Evolutionary conservation across 1,140 invertebrate species (phyloP).

Genomic region (Cydia splendana): DNA sequence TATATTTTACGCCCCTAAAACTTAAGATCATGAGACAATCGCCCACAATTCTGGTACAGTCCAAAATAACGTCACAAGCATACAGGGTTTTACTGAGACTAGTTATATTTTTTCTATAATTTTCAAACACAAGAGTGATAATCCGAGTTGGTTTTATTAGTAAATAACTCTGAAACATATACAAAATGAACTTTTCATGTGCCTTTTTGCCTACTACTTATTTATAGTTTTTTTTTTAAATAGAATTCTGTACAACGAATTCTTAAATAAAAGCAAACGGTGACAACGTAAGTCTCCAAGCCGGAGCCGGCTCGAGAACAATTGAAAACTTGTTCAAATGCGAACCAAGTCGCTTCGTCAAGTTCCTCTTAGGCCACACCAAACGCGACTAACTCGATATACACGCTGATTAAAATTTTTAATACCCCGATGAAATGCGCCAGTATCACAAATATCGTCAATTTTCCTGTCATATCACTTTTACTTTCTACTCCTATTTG

Average conservation of each 20-base stretch:
- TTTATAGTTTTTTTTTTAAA: too few species aligned
- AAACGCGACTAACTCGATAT: slow-evolving; percentile 9
- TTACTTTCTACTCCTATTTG: slow-evolving; percentile 28
- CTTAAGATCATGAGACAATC: too few species aligned
- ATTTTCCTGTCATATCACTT: slow-evolving; percentile 24
- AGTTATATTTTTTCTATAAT: too few species aligned
- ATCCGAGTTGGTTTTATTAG: too few species aligned
- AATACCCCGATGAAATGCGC: background rate
- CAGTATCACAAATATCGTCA: slow-evolving; percentile 17
- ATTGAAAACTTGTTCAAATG: slow-evolving; percentile 20
- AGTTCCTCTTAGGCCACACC: background rate
- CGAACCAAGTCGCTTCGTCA: slow-evolving; percentile 10
- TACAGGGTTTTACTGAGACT: too few species aligned
- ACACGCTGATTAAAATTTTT: background rate
- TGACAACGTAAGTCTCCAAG: background rate
- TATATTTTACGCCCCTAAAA: too few species aligned
- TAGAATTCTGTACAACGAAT: background rate
- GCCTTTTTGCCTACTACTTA: too few species aligned
- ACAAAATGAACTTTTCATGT: too few species aligned
- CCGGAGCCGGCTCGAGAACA: background rate
- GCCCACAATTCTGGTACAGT: too few species aligned
- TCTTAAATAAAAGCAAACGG: background rate
- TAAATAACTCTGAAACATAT: too few species aligned
- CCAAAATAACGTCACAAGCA: too few species aligned
- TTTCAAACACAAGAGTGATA: too few species aligned